A percentile compares a stretch with the other conserved stretches of the same genome.
Evolutionary conservation across 2,113 vertebrate species (phyloP).

Genomic region (Diphyllodes magnificus): DNA sequence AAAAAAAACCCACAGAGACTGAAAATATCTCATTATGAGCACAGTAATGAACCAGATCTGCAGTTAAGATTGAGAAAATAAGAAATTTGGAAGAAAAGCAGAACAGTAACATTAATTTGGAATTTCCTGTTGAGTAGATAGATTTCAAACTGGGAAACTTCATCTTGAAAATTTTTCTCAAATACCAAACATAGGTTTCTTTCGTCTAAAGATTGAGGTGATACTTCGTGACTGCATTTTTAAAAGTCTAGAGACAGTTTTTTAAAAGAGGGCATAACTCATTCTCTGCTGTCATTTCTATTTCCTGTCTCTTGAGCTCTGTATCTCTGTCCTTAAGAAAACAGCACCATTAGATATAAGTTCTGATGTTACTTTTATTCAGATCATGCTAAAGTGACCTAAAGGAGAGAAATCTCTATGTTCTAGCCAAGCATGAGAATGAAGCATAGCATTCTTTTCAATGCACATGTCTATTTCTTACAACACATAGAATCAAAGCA

Average conservation of each 20-base stretch:
- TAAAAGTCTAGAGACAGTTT: neutral
- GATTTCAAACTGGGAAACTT: neutral
- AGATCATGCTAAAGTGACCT: neutral
- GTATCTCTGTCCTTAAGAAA: neutral
- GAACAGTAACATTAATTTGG: neutral
- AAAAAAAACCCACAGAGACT: neutral
- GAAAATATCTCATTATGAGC: neutral
- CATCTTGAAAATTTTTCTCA: neutral
- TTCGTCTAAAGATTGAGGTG: neutral
- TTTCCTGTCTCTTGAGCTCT: neutral
- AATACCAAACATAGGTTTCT: neutral
- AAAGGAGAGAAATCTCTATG: neutral
- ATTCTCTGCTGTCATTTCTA: neutral
- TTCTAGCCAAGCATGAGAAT: neutral
- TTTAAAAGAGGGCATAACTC: neutral
- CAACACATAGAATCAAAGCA: neutral
- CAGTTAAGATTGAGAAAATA: neutral
- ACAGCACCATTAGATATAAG: neutral
- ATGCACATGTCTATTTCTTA: neutral
- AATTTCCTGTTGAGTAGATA: neutral
- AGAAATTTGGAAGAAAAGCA: neutral
- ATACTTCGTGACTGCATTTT: neutral
- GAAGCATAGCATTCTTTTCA: neutral
- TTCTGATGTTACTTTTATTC: neutral
- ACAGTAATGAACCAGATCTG: neutral